Conservation (phyloP, 2,113 vertebrate genomes). For the Cheilinus undulatus region DNA sequence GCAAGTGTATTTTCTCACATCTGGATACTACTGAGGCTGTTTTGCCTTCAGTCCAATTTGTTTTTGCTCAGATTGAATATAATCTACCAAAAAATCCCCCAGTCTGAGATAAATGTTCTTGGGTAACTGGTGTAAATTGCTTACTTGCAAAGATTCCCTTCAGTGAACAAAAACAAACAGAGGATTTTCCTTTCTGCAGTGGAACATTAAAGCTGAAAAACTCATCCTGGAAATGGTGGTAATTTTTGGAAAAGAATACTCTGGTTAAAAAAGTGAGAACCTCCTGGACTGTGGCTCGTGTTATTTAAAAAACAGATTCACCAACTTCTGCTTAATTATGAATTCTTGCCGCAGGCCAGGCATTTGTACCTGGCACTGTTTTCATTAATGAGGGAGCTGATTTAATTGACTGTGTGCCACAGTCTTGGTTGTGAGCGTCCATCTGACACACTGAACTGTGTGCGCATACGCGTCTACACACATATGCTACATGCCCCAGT, state of each 20-base stretch:
- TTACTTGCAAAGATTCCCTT: not conserved
- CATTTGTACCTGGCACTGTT: slow-evolving; percentile 76
- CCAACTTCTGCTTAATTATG: slow-evolving; percentile 75
- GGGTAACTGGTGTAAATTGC: not conserved
- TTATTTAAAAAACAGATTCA: slow-evolving; percentile 71
- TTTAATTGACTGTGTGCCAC: slow-evolving; percentile 72
- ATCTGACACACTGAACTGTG: slow-evolving; percentile 48
- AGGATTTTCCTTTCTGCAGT: not conserved
- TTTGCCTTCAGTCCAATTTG: not conserved
- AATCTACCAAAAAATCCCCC: not conserved
- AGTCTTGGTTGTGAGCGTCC: slow-evolving; percentile 30
- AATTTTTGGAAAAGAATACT: slow-evolving; percentile 30
- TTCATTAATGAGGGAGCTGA: slow-evolving; percentile 74
- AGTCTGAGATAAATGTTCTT: not conserved
- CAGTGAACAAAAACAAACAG: not conserved
- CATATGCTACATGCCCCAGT: not conserved
- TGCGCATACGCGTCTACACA: not conserved
- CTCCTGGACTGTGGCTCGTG: slow-evolving; percentile 16
- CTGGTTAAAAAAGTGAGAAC: slow-evolving; percentile 16
- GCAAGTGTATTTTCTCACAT: not conserved
- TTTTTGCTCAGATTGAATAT: not conserved
- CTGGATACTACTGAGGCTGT: not conserved
- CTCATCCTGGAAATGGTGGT: slow-evolving; percentile 16
- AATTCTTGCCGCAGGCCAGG: slow-evolving; percentile 70
- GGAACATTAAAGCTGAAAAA: not conserved